Conservation (phyloP, 37 sponge, comb jelly and placozoan species). For the Tethya wilhelma region DNA sequence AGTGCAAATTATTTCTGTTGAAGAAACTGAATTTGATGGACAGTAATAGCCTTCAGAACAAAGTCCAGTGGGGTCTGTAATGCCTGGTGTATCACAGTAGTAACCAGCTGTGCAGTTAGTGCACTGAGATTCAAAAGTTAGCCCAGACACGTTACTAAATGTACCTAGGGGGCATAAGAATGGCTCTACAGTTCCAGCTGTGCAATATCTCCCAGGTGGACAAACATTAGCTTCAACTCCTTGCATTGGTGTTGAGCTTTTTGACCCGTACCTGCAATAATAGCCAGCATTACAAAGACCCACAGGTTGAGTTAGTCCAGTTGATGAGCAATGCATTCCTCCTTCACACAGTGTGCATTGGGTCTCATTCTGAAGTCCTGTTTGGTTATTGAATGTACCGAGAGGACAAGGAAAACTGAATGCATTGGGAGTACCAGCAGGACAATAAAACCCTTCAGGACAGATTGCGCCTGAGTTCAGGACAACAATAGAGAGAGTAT, state of each 20-base stretch:
- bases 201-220: background rate
- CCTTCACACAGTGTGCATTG: background rate
- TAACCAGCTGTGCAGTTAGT: background rate
- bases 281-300: background rate
- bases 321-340: background rate
- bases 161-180: background rate
- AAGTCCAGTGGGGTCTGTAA: background rate
- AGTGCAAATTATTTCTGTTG: background rate
- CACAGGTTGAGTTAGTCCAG: background rate
- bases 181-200: background rate
- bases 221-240: background rate
- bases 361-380: background rate
- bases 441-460: constrained; percentile 10
- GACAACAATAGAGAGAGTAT: background rate
- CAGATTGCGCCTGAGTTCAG: background rate
- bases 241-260: background rate
- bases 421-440: background rate
- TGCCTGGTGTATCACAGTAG: background rate
- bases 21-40: background rate
- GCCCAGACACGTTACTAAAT: background rate
- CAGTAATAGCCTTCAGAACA: background rate
- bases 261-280: background rate
- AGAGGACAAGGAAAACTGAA: background rate
- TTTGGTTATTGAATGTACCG: background rate
- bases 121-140: background rate